Evolutionary conservation across 2,888 invertebrate species (phyloP).

Genomic region (Pammene aurita): DNA sequence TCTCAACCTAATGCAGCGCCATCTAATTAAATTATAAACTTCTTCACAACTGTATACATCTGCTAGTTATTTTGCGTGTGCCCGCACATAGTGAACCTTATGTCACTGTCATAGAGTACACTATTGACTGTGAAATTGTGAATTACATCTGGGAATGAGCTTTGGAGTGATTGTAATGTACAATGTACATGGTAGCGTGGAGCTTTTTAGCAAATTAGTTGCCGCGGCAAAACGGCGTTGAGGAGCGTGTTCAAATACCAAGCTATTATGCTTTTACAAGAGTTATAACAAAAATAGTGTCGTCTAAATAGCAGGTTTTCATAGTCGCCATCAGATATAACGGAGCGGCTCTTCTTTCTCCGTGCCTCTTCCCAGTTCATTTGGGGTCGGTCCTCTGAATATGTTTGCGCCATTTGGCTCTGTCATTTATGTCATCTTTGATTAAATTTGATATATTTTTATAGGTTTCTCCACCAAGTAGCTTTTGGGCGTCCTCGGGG

Average conservation of each 20-base stretch:
- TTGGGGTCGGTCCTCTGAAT: too few relatives aligned
- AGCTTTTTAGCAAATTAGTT: constrained; percentile 35
- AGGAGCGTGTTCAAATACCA: constrained; percentile 14
- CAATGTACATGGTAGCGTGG: constrained; percentile 45
- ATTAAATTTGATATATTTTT: too few relatives aligned
- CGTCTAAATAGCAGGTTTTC: too few relatives aligned
- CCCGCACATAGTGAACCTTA: neutral
- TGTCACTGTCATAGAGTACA: neutral
- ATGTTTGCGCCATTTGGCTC: too few relatives aligned
- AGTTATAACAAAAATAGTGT: too few relatives aligned
- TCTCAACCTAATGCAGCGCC: neutral
- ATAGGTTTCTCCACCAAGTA: too few relatives aligned
- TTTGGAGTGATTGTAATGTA: neutral
- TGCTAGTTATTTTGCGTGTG: neutral
- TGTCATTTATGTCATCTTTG: too few relatives aligned
- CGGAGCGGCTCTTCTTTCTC: too few relatives aligned
- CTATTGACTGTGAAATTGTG: neutral
- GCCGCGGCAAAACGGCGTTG: constrained; percentile 4
- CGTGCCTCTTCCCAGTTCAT: too few relatives aligned
- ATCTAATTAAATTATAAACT: neutral
- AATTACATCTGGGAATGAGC: neutral
- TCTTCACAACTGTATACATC: neutral
- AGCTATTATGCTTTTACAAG: too few relatives aligned
- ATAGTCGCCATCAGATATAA: too few relatives aligned
- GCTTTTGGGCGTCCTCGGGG: too few relatives aligned